Base-by-base conservation (phyloP, 2,888 invertebrate genomes). In the Xestia c-nigrum region DNA sequence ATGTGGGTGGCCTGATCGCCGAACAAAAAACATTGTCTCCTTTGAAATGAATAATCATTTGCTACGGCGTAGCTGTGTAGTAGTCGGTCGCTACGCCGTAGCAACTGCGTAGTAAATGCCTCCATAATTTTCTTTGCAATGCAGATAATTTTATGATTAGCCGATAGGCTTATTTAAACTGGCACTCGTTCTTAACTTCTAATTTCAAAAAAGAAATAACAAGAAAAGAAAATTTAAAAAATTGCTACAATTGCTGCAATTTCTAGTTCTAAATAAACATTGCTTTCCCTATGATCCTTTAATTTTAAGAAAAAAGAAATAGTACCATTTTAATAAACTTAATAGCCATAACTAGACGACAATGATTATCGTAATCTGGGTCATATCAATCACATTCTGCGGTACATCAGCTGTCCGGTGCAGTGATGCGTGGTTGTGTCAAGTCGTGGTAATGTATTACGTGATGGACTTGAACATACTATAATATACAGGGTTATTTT, bases 1-100 rank as follows among this genome's bases (percentile, higher is more conserved):
- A n/a, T n/a, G n/a, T n/a, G n/a, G n/a, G n/a, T n/a, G n/a, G n/a
- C n/a, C n/a, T n/a, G n/a, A n/a, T n/a, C n/a, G n/a, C n/a, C n/a
- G n/a, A n/a, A n/a, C n/a, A n/a, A n/a, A n/a, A n/a, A n/a, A n/a
- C n/a, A n/a, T n/a, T n/a, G n/a, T n/a, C n/a, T n/a, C n/a, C n/a
- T n/a, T n/a, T 14, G 16, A 24, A 67, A 67, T 55, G 0, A 67
- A 47, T 40, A n/a, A 24, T 12, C 16, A 10, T 31, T 46, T 46
- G 31, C 43, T 74, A 74, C 67, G 55, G 38, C 55, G 55, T 73
- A 65, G 64, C 3, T 12, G 12, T 7, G 4, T 9, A 5, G 40
- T 50, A 31, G 43, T 10, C 5, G 16, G 9, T 9, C 40, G 55
- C 63, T 68, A 64, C 67, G 63, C 10, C 67, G 50, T 24, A 80